Evolutionary conservation across 2,888 invertebrate species (phyloP), one percentile per base, ranked within the genome.

Genomic region (Arrhopalites spinosus): DNA sequence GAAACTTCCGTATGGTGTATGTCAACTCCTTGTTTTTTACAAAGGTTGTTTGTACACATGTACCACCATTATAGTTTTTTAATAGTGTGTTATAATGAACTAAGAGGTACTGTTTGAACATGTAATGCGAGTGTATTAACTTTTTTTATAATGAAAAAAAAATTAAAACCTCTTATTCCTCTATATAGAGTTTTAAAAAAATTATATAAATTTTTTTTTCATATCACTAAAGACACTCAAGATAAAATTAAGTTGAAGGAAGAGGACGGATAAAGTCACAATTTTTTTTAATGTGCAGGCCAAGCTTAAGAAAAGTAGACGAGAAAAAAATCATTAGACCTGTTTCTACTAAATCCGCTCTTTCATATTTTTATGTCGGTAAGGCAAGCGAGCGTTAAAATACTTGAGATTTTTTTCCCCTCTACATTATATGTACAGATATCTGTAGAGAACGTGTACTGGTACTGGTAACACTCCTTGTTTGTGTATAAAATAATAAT

Each of bases 1-100:
- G 72, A 72, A 63, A 64, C 64, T 72, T 72, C 72, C 72, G 72
- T 30, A 36, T 71, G 25, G 43, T 11, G 53, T 30, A 25, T 47
- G 47, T 72, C 63, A 59, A 59, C 25, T 61, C 1, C 23, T 27
- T 20, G 53, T 53, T 45, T 23, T 45, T 23, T 66, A 20, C n/a
- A n/a, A n/a, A n/a, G n/a, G n/a, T n/a, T 43, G 20, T 17, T 1
- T 23, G 17, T 43, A n/a, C 20, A 3, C 20, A 17, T n/a, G n/a
- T n/a, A n/a, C n/a, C n/a, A n/a, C n/a, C n/a, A n/a, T n/a, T n/a
- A n/a, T n/a, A n/a, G n/a, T n/a, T n/a, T 23, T 66, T 2, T 59
- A 23, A 2, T 59, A 59, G 20, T 59, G 59, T 59, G 23, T 27
- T n/a, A n/a, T n/a, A 63, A 63, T 63, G 23, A 15, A 63, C 20